Evolutionary conservation across 2,888 invertebrate genomes (phyloP).

Genomic region (Amphipoea oculea): DNA sequence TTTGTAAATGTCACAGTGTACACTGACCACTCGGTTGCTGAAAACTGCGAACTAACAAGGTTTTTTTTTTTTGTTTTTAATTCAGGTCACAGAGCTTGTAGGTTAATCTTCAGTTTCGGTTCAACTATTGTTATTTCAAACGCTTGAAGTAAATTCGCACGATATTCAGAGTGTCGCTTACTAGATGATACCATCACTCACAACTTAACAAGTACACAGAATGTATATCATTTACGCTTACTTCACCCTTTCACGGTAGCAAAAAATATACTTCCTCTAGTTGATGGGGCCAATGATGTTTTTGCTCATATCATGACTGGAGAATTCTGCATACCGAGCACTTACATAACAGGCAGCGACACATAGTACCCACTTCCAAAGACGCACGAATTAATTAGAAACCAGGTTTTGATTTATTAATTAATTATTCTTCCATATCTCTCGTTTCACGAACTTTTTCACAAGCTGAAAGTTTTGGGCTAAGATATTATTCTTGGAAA

Average conservation of each 20-base stretch:
- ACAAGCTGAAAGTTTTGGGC: conserved; percentile 69
- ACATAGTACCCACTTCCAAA: conserved; percentile 27
- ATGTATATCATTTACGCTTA: conserved; percentile 48
- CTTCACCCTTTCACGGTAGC: conserved; percentile 37
- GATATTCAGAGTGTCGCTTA: conserved; percentile 12
- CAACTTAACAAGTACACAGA: background rate
- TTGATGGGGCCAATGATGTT: conserved; percentile 42
- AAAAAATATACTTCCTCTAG: conserved; percentile 45
- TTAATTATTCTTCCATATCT: conserved; percentile 71
- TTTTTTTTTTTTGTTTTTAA: conserved; percentile 45
- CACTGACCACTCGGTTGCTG: conserved; percentile 19
- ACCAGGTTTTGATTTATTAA: conserved; percentile 67
- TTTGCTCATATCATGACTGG: conserved; percentile 49
- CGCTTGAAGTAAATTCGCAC: background rate
- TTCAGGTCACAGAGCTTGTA: conserved; percentile 48
- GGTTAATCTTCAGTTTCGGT: conserved; percentile 46
- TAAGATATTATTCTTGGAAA: conserved; percentile 73
- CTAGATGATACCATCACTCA: conserved; percentile 33
- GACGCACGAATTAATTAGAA: conserved; percentile 58
- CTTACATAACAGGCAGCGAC: conserved; percentile 32
- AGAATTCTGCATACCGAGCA: conserved; percentile 21
- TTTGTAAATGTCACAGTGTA: conserved; percentile 8
- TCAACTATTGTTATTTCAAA: conserved; percentile 27
- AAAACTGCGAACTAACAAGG: conserved; percentile 23
- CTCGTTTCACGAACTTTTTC: conserved; percentile 69